A percentile compares a stretch with the other conserved stretches of the same genome.
phyloP scores from a whole-genome alignment of 2,113 vertebrate genomes.

The Apistogramma diplotaenia region DNA sequence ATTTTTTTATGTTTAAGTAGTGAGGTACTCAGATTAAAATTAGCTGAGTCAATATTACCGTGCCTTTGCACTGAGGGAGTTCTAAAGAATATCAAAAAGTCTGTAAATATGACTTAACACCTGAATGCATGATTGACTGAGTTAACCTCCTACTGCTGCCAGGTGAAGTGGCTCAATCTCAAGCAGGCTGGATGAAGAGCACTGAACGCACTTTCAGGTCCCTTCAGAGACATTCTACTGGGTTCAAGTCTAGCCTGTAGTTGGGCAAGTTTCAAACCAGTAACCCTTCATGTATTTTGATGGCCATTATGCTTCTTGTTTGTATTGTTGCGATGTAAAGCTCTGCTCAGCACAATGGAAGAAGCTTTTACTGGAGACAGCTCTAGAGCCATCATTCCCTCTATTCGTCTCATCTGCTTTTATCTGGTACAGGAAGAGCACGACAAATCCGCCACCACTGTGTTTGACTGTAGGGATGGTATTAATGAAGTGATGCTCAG shows the following conservation, averaged over 20 bases:
- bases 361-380: neutral
- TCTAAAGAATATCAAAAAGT: neutral
- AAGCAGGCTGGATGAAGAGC: neutral
- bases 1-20: neutral
- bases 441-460: neutral
- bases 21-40: neutral
- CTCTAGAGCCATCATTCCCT: neutral
- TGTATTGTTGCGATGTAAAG: neutral
- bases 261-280: neutral
- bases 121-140: neutral
- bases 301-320: neutral
- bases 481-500: neutral
- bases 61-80: neutral
- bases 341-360: neutral
- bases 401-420: neutral
- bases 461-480: neutral
- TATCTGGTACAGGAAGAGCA: neutral
- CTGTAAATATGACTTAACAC: neutral
- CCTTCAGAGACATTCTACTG: neutral
- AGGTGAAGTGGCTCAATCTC: neutral
- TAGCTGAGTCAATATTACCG: neutral
- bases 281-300: neutral
- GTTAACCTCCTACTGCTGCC: neutral
- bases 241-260: neutral
- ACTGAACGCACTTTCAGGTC: neutral